Evolutionary conservation across 2,888 invertebrate genomes (phyloP).

Genomic region (Spodoptera exigua): DNA sequence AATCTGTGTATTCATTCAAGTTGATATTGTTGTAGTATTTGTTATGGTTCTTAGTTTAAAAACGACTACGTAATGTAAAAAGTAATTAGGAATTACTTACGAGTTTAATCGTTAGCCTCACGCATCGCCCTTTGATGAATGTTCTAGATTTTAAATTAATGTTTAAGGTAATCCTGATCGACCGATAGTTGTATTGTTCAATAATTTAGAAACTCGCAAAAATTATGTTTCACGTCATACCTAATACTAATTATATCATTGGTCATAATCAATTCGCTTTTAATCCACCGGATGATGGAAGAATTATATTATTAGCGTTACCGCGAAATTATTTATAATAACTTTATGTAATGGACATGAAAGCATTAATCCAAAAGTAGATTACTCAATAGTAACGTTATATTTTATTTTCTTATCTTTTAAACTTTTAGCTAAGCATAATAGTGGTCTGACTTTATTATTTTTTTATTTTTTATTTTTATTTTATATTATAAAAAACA

Average conservation of each 20-base stretch:
- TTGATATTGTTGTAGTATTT: background rate
- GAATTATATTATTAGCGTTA: too few species aligned
- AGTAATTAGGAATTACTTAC: background rate
- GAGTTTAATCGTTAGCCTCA: slow-evolving; percentile 15
- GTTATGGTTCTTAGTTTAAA: background rate
- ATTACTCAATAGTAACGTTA: too few species aligned
- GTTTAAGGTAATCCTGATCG: slow-evolving; percentile 5
- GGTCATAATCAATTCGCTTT: slow-evolving; percentile 12
- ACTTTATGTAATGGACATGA: background rate
- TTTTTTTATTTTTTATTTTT: too few species aligned
- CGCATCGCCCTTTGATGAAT: slow-evolving; percentile 20
- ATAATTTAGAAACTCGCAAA: slow-evolving; percentile 39
- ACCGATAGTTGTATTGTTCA: slow-evolving; percentile 22
- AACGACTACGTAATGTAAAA: too few species aligned
- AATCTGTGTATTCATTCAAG: slow-evolving; percentile 12
- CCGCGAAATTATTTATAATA: too few species aligned
- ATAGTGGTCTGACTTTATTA: too few species aligned
- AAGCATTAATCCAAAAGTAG: too few species aligned
- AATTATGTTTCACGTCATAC: slow-evolving; percentile 31
- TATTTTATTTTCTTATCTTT: too few species aligned
- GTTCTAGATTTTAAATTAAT: slow-evolving; percentile 18
- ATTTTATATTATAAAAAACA: too few species aligned
- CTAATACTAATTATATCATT: slow-evolving; percentile 24
- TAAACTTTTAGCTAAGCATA: too few species aligned
- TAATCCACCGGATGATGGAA: background rate